Evolutionary conservation across 2,888 invertebrate species (phyloP), one percentile per base, ranked within the genome.

Genomic region (Acleris emargana): DNA sequence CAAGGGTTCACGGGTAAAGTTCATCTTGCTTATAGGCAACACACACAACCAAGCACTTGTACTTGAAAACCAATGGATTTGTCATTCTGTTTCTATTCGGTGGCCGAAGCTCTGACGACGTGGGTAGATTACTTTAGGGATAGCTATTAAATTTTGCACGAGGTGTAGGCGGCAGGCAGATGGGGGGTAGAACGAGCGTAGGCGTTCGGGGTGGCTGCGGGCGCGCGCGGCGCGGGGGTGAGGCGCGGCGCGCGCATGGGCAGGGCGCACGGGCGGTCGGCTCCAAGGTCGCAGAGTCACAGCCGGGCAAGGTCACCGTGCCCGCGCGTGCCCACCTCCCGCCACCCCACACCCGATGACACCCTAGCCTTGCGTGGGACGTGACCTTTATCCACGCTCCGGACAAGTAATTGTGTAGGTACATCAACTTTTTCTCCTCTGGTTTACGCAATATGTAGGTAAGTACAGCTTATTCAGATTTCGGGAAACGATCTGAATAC

Each of bases 241-340:
- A 68, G 68, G 6, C 71, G 42, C 71, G 47, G 72, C 62, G 76
- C 51, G 71, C 64, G 70, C 73, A 67, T 73, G 70, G 72, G 68
- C 64, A 68, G 58, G 71, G 67, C 72, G 74, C 67, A 75, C 73
- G 75, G 76, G 72, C 77, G 80, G 76, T 78, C 82, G 85, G 89
- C 86, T 88, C 89, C 90, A 91, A 91, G 91, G 91, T 91, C 91
- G 88, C 89, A 88, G 90, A 91, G 91, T 92, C 91, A 92, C 90
- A 86, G 90, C 91, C 91, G 91, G 91, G 91, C 91, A 92, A 91
- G 91, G 91, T 91, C 91, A 82, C 82, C 83, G 84, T 88, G 89
- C 88, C 90, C 89, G 89, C 90, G 88, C 89, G 88, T 88, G 89
- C 87, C 85, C 83, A 77, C 74, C 79, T 75, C 80, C 79, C 73